Percentiles rank a stretch among this genome's conserved stretches.
Evolutionary conservation across 2,888 invertebrate species (phyloP).

Genomic region (Meandrusa payeni): DNA sequence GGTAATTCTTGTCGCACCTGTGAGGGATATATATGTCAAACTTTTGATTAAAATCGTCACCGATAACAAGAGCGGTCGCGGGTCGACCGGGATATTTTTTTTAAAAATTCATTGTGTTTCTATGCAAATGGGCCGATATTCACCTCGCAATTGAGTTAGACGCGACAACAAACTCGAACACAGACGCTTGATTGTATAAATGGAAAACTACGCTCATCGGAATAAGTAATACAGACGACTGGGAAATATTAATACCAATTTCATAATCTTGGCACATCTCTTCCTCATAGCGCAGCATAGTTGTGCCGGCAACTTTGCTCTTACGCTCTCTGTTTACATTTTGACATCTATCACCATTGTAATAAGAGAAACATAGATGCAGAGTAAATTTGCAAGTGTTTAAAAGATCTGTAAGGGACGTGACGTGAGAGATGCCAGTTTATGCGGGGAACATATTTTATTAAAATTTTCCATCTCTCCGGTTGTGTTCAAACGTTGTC

Average conservation of each 20-base stretch:
- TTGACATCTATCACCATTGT: conserved; percentile 25
- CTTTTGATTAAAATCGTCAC: background rate
- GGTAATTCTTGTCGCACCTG: too few species aligned
- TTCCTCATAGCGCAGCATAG: conserved; percentile 47
- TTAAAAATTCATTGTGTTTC: background rate
- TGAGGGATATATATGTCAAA: background rate
- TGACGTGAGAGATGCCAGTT: conserved; percentile 54
- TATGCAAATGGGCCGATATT: conserved; percentile 12
- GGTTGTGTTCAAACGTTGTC: conserved; percentile 43
- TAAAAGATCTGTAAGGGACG: conserved; percentile 55
- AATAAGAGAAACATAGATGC: conserved; percentile 28
- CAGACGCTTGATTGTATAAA: conserved; percentile 14
- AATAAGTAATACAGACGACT: conserved; percentile 47
- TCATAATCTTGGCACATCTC: conserved; percentile 55
- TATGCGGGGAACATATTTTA: conserved; percentile 65
- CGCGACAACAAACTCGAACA: conserved; percentile 9
- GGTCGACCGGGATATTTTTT: background rate
- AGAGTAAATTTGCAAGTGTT: conserved; percentile 40
- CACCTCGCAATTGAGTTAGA: conserved; percentile 1
- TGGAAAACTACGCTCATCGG: conserved; percentile 37
- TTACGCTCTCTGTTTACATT: conserved; percentile 1
- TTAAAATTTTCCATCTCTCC: conserved; percentile 66
- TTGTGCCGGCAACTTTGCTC: conserved; percentile 17
- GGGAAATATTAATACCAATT: conserved; percentile 44
- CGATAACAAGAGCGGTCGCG: too few species aligned